phyloP scores from a whole-genome alignment of 2,888 invertebrate genomes.

The Calliopum simillimum region DNA sequence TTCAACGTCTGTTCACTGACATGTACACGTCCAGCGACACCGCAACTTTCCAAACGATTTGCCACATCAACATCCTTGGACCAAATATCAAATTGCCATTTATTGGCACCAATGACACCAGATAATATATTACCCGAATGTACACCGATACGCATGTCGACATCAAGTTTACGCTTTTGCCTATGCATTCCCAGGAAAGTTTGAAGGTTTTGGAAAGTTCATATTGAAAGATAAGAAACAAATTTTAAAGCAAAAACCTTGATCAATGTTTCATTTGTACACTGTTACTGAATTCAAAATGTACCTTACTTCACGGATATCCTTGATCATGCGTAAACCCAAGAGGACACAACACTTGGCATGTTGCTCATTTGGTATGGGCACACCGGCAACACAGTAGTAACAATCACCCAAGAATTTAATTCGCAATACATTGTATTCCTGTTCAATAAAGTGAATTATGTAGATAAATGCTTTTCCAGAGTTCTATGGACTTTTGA shows the following conservation, averaged over 20 bases:
- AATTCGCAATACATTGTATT: constrained; percentile 83
- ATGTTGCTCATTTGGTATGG: constrained; percentile 80
- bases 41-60: constrained; percentile 94
- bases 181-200: constrained; percentile 5
- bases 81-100: constrained; percentile 98
- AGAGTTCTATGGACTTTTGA: too few relatives aligned
- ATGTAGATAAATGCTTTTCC: too few relatives aligned
- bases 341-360: constrained; percentile 91
- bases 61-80: constrained; percentile 94
- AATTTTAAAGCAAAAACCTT: not conserved
- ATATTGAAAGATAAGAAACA: constrained; percentile 25
- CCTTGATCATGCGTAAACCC: constrained; percentile 92
- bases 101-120: constrained; percentile 90
- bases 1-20: constrained; percentile 84
- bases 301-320: constrained; percentile 84
- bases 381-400: constrained; percentile 91
- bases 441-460: constrained; percentile 67
- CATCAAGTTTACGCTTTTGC: constrained; percentile 77
- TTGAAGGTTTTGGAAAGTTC: constrained; percentile 25
- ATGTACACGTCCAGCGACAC: constrained; percentile 90
- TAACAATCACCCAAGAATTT: constrained; percentile 96
- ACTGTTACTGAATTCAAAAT: constrained; percentile 23
- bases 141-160: constrained; percentile 96
- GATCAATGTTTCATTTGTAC: constrained; percentile 30
- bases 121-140: constrained; percentile 93